Evolutionary conservation across 2,113 vertebrate genomes (phyloP), one percentile per base, ranked within the genome.

Genomic region (Ammodytes dubius): DNA sequence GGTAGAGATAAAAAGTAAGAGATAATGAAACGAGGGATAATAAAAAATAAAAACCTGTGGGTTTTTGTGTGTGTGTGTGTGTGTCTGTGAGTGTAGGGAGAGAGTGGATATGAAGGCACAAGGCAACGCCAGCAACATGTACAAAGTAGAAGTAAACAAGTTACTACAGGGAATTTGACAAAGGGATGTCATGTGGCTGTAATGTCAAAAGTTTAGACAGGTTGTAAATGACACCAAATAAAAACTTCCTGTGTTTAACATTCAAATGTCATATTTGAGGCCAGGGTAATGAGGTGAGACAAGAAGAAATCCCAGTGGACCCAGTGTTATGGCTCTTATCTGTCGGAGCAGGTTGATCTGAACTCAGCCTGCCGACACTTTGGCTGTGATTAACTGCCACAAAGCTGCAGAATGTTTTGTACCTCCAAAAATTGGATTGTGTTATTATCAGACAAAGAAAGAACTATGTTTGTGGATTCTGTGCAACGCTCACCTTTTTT

Each of bases 331-430:
- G 77, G 86, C 73, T 68, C 88, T 93, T 90, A 88, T 93, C 86
- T 91, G 17, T 5, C 10, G 15, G 57, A 64, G 79, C 84, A 92
- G 90, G 81, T 86, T 83, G 87, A 91, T 89, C 60, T 83, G 59
- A 82, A 66, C 81, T 63, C 68, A 61, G 74, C 77, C 81, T 35
- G 79, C 73, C 39, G 65, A 86, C 82, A 84, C 70, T 68, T 75
- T 79, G 1, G 1, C 68, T 81, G 35, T 89, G 90, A 92, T 93
- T 91, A 92, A 93, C 88, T 74, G 83, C 83, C 84, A 65, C 73
- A 39, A 45, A 67, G 74, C 83, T 52, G 68, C 68, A 67, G 59
- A 87, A 85, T 39, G 40, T 87, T 85, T 85, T 73, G 58, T 80
- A 87, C 61, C 86, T 79, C 86, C 80, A 88, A 89, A 88, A 89